A percentile compares a stretch with the other conserved stretches of the same genome.
phyloP scores from a whole-genome alignment of 2,113 vertebrate genomes.

The Neolamprologus brichardi region DNA sequence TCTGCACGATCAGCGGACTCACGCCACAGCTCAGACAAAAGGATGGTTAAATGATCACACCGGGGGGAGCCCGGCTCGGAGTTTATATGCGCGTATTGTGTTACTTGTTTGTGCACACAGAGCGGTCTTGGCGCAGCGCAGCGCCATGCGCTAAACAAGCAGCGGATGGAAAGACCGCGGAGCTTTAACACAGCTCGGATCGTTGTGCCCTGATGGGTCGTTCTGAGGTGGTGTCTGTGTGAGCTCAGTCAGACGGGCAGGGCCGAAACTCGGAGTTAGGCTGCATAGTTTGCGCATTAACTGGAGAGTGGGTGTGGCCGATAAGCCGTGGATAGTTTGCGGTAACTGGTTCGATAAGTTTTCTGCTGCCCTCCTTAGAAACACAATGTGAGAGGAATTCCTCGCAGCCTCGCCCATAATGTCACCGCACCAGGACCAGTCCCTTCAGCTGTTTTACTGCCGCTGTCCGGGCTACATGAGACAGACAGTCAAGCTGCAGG shows the following conservation, averaged over 20 bases:
- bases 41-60: not conserved
- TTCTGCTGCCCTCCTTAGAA: not conserved
- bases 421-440: not conserved
- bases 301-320: conserved; percentile 39
- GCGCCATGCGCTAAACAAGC: not conserved
- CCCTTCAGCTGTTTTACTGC: not conserved
- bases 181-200: not conserved
- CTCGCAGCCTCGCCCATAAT: conserved; percentile 5
- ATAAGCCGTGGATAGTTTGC: conserved; percentile 11
- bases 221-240: not conserved
- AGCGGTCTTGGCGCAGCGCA: not conserved
- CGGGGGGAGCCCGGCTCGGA: not conserved
- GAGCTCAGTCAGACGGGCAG: not conserved
- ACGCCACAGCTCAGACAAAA: not conserved
- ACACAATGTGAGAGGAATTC: not conserved
- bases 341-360: conserved; percentile 53
- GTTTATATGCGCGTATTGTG: not conserved
- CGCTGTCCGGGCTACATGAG: not conserved
- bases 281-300: not conserved
- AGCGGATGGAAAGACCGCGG: not conserved
- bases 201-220: not conserved
- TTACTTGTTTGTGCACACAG: not conserved
- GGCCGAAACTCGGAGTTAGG: not conserved
- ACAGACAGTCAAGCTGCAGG: not conserved
- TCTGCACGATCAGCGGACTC: not conserved